phyloP scores from a whole-genome alignment of 53 echinoderm and acorn worm genomes.

The Hippasteria phrygiana region DNA sequence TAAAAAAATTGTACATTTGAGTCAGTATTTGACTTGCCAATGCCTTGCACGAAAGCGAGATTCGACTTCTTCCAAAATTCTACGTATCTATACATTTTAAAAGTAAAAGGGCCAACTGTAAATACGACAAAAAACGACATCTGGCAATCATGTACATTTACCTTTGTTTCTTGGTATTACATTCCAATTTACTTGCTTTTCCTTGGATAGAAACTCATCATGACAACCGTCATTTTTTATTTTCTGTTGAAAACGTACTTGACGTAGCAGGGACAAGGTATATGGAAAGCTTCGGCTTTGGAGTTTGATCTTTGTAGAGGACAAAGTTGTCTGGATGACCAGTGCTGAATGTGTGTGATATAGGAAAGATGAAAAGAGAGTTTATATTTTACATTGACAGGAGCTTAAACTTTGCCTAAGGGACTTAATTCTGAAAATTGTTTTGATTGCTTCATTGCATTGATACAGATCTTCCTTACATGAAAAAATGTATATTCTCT shows the following conservation, averaged over 20 bases:
- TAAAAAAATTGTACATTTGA: neutral
- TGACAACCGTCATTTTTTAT: neutral
- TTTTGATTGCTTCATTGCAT: neutral
- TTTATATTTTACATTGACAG: constrained; percentile 30
- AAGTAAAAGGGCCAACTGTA: neutral
- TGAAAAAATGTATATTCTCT: constrained; percentile 9
- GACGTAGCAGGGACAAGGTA: too few relatives aligned
- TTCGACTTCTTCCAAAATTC: neutral
- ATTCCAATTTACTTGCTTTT: constrained; percentile 19
- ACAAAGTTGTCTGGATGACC: neutral
- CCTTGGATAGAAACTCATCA: neutral
- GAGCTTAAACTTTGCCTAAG: neutral
- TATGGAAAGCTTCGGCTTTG: neutral
- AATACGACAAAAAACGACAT: neutral
- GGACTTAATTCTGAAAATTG: neutral
- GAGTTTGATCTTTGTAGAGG: neutral
- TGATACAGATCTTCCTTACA: constrained; percentile 6
- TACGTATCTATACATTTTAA: neutral
- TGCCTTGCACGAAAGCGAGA: neutral
- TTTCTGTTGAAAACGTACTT: neutral
- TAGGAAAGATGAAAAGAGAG: constrained; percentile 40
- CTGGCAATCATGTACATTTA: neutral
- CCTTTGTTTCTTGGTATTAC: neutral
- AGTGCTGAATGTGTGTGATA: constrained; percentile 51
- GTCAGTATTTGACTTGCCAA: constrained; percentile 5